These are phyloP conservation scores for Bombus sibiricus DNA, from an alignment of 1,140 invertebrate genomes.

Conservation along the genomic window DNA sequence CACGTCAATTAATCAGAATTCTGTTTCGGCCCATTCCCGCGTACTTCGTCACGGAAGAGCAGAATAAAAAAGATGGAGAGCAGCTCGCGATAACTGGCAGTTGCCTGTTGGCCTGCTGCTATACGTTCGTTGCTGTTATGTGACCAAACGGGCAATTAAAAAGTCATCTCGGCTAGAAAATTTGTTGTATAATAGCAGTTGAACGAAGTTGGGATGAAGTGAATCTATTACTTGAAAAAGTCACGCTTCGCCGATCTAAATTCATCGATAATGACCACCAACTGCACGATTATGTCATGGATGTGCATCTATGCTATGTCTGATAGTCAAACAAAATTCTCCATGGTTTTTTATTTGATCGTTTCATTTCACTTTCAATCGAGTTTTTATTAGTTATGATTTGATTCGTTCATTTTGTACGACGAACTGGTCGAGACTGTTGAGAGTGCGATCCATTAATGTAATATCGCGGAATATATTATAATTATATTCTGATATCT, in stretches of 20 bases:
- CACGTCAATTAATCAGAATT: slow-evolving; percentile 68
- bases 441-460: neutral
- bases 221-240: slow-evolving; percentile 18
- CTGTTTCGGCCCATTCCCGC: slow-evolving; percentile 38
- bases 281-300: neutral
- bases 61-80: slow-evolving; percentile 10
- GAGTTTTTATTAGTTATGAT: neutral
- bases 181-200: slow-evolving; percentile 13
- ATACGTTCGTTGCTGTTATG: neutral
- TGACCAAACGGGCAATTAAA: slow-evolving; percentile 57
- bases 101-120: slow-evolving; percentile 32
- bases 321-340: neutral
- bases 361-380: neutral
- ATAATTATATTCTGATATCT: no score
- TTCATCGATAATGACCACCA: neutral
- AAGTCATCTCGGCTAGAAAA: slow-evolving; percentile 19
- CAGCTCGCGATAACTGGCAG: slow-evolving; percentile 5
- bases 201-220: neutral
- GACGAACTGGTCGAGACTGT: neutral
- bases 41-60: slow-evolving; percentile 3
- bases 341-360: neutral
- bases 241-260: neutral
- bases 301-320: neutral
- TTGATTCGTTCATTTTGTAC: neutral
- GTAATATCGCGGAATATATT: no score